phyloP scores from a whole-genome alignment of 1,140 invertebrate species.

The Popillia japonica region DNA sequence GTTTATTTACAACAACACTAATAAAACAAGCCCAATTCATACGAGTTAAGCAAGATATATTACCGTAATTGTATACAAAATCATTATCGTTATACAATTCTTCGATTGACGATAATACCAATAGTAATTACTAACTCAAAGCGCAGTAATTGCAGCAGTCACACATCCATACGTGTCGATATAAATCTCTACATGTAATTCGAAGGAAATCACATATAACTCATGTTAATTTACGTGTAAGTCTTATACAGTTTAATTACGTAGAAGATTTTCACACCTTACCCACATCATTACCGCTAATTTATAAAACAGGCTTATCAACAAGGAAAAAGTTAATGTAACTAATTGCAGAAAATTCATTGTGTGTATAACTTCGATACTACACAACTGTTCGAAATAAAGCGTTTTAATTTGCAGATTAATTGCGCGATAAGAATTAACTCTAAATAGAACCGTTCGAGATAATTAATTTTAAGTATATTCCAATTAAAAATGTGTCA shows the following conservation, averaged over 20 bases:
- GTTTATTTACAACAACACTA: too few relatives aligned
- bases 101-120: too few relatives aligned
- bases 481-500: conserved; percentile 28
- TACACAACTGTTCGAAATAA: background rate
- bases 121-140: background rate
- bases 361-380: background rate
- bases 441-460: background rate
- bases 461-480: background rate
- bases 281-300: conserved; percentile 18
- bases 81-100: too few relatives aligned
- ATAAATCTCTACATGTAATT: background rate
- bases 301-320: background rate
- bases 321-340: background rate
- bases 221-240: conserved; percentile 1
- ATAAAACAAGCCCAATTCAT: too few relatives aligned
- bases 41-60: too few relatives aligned
- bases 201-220: background rate
- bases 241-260: conserved; percentile 12
- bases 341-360: conserved; percentile 25
- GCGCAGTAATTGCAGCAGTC: background rate
- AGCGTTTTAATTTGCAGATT: conserved; percentile 1
- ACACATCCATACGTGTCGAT: background rate
- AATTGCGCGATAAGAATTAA: conserved; percentile 12
- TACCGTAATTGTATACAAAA: too few relatives aligned
- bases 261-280: conserved; percentile 6